A percentile compares a stretch with the other conserved stretches of the same genome.
Conservation (phyloP, 2,797 vertebrate genomes). For the Melopsittacus undulatus region DNA sequence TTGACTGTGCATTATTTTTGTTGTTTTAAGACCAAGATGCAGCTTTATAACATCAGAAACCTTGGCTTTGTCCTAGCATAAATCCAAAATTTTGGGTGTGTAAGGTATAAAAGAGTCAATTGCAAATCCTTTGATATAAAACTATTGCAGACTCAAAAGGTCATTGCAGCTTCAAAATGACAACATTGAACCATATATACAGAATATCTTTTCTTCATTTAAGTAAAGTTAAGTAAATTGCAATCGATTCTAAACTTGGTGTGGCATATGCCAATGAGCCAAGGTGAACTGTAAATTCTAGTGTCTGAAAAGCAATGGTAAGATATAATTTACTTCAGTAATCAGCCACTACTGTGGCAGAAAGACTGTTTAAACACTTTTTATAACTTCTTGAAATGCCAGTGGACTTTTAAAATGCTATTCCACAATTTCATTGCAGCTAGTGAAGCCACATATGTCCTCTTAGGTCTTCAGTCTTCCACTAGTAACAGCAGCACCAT, state of each 20-base stretch:
- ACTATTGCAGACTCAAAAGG: background rate
- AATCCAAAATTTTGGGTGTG: background rate
- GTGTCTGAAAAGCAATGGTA: background rate
- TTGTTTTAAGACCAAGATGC: background rate
- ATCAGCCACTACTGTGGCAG: background rate
- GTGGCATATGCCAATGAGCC: background rate
- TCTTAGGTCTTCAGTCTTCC: background rate
- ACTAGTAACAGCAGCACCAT: background rate
- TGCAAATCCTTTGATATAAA: constrained; percentile 4
- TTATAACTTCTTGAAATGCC: background rate
- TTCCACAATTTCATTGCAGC: background rate
- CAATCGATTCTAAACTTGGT: background rate
- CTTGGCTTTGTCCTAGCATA: background rate
- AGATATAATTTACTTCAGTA: background rate
- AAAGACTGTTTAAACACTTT: background rate
- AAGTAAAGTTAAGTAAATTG: background rate
- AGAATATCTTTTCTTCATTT: background rate
- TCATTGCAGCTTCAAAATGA: background rate
- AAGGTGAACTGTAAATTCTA: background rate
- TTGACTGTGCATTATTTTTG: background rate
- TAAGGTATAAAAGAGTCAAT: background rate
- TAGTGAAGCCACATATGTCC: background rate
- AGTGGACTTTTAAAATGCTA: background rate
- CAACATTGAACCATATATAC: background rate
- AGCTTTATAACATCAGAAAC: constrained; percentile 30